phyloP scores from a whole-genome alignment of 2,113 vertebrate genomes.

The Turnix velox region DNA sequence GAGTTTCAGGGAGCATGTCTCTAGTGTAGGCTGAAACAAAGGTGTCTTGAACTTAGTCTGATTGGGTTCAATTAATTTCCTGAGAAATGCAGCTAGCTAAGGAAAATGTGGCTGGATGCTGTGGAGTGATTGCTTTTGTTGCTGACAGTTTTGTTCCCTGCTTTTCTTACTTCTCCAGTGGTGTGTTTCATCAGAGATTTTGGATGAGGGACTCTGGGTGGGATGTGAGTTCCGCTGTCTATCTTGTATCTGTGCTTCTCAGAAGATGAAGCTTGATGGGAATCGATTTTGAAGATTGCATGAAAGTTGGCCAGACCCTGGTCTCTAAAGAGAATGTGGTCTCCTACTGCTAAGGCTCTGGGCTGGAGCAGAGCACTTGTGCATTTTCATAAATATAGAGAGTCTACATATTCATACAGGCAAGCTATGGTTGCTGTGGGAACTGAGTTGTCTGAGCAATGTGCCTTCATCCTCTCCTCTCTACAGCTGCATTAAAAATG shows the following conservation, averaged over 20 bases:
- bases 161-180: not conserved
- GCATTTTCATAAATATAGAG: not conserved
- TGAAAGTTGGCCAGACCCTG: not conserved
- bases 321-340: not conserved
- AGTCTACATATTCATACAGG: constrained; percentile 25
- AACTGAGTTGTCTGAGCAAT: constrained; percentile 41
- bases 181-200: not conserved
- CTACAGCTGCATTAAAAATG: not conserved
- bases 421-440: constrained; percentile 64
- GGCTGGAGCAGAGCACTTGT: not conserved
- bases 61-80: not conserved
- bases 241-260: not conserved
- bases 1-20: not conserved
- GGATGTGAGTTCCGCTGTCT: not conserved
- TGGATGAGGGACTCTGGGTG: not conserved
- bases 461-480: constrained; percentile 9
- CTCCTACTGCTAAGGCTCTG: not conserved
- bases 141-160: not conserved
- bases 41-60: not conserved
- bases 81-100: not conserved
- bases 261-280: not conserved
- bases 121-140: fast-evolving
- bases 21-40: not conserved
- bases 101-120: not conserved
- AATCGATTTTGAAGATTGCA: not conserved